Conservation (phyloP, 92 coral and sea anemone species). For the Zoanthus sociatus region DNA sequence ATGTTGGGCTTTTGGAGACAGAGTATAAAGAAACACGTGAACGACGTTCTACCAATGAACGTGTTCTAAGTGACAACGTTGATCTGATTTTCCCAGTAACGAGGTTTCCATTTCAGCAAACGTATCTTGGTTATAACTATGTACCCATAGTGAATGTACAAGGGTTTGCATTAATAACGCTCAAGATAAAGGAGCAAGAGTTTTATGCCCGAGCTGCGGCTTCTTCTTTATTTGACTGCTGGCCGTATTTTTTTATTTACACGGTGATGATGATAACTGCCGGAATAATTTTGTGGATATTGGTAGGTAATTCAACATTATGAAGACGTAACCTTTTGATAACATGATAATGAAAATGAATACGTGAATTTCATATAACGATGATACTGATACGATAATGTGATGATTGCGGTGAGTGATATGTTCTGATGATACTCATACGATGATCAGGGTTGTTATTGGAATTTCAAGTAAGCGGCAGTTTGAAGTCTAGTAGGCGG, state of each 20-base stretch:
- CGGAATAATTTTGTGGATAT: background rate
- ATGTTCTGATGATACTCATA: no score
- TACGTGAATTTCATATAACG: no score
- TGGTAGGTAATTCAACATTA: background rate
- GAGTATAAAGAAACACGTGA: background rate
- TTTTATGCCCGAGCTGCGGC: background rate
- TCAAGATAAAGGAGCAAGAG: background rate
- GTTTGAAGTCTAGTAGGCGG: no score
- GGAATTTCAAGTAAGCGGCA: no score
- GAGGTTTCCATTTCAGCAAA: background rate
- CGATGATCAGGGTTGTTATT: no score
- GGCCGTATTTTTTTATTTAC: slow-evolving; percentile 16
- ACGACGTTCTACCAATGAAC: background rate
- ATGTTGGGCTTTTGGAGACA: background rate
- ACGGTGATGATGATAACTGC: background rate
- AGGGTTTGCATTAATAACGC: background rate
- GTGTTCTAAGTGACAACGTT: background rate
- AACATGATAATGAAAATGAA: background rate
- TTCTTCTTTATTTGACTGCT: background rate
- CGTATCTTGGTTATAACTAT: background rate
- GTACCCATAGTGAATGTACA: background rate
- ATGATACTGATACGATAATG: no score
- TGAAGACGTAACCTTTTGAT: no score
- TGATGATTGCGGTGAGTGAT: no score
- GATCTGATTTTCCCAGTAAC: slow-evolving; percentile 8